Evolutionary conservation across 2,113 vertebrate species (phyloP).

Genomic region (Sinosuthora webbiana): DNA sequence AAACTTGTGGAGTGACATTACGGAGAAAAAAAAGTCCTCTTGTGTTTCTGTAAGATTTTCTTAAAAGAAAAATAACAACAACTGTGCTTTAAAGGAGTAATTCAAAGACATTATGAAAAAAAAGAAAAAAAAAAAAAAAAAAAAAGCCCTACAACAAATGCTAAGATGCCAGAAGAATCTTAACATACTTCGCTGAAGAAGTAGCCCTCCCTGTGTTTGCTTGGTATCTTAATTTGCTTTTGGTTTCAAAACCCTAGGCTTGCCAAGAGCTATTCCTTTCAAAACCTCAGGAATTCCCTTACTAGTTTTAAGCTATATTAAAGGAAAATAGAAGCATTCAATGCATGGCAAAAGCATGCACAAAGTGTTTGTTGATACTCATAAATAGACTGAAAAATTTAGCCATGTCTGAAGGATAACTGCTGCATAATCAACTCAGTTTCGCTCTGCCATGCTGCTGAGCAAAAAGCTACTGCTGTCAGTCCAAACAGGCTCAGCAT

Average conservation of each 20-base stretch:
- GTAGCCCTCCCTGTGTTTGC: slow-evolving; percentile 61
- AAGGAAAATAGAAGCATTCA: slow-evolving; percentile 75
- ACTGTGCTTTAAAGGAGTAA: background rate
- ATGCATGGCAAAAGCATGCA: slow-evolving; percentile 60
- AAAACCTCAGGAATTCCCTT: slow-evolving; percentile 80
- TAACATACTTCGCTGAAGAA: slow-evolving; percentile 60
- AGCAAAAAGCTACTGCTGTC: slow-evolving; percentile 43
- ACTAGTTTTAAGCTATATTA: slow-evolving; percentile 77
- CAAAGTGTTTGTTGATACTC: slow-evolving; percentile 74
- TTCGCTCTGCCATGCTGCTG: slow-evolving; percentile 16
- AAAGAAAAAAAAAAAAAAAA: background rate
- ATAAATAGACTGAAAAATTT: slow-evolving; percentile 73
- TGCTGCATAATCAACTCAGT: slow-evolving; percentile 44
- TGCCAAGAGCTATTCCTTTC: slow-evolving; percentile 75
- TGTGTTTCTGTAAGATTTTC: background rate
- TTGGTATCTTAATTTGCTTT: slow-evolving; percentile 75
- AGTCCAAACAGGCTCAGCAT: background rate
- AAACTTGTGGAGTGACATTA: background rate
- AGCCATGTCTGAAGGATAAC: slow-evolving; percentile 61
- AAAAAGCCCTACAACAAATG: background rate
- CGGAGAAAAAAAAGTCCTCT: background rate
- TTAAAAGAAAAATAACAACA: background rate
- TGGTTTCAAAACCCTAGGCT: slow-evolving; percentile 65
- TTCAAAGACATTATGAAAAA: background rate
- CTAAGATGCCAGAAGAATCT: slow-evolving; percentile 58